Base-by-base conservation (phyloP, 2,888 invertebrate species). In the Diloba caeruleocephala region DNA sequence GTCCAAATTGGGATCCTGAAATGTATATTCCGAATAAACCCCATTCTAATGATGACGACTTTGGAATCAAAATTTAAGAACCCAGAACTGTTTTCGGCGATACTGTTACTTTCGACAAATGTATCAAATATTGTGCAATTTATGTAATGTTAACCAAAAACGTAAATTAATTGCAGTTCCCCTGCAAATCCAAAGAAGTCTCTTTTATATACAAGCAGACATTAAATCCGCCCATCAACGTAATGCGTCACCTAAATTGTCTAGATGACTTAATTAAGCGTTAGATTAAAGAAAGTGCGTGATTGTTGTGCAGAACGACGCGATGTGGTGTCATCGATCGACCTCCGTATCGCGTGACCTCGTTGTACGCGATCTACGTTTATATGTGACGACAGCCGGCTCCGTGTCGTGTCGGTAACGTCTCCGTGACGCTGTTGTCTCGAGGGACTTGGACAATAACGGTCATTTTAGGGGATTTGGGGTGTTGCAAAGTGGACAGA, bases 251-350 rank as follows among this genome's bases (percentile, higher is more conserved):
- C 51, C 60, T 60, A 48, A 64, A 67, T 59, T 51, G 60, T 37
- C 45, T 44, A 28, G 54, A 53, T 59, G 57, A 39, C 63, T 67
- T 58, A 71, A 71, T 66, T 68, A 64, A 60, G 51, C 33, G 41
- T 37, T 33, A 55, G 57, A 71, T 64, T 70, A 66, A 69, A 62
- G 66, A 70, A 65, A 62, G 66, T 73, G 70, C 70, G 71, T 71
- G 71, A 66, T 72, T 65, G 58, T 62, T 37, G 62, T 59, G 59
- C 62, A 52, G 44, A 65, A 54, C 21, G 5, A n/a, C n/a, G 56
- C 46, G 53, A 58, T 55, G 54, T 46, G 44, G 50, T 55, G 67
- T 60, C 76, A 74, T 76, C 67, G 76, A 71, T 74, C 71, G 73
- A 61, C 60, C 63, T 60, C 66, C 48, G 42, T 41, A 37, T 52